phyloP scores from a whole-genome alignment of 2,888 invertebrate species.

The Drosophila borealis region DNA sequence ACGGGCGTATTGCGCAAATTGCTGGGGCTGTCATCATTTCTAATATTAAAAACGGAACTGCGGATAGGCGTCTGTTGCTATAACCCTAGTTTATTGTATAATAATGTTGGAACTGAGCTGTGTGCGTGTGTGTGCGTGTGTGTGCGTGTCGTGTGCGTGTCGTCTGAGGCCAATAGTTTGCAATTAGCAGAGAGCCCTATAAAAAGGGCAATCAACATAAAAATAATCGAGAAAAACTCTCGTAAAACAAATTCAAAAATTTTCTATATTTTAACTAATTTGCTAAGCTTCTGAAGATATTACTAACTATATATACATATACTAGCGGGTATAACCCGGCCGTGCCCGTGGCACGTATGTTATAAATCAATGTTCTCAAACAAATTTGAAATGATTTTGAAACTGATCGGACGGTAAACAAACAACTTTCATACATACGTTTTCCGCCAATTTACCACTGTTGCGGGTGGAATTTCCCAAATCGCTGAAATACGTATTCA shows the following conservation, averaged over 20 bases:
- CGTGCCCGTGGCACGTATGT: too few species aligned
- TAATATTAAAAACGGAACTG: conserved; percentile 60
- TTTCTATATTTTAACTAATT: conserved; percentile 13
- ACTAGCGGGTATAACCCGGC: too few species aligned
- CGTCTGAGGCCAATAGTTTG: conserved; percentile 70
- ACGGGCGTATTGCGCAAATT: conserved; percentile 43
- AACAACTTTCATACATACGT: too few species aligned
- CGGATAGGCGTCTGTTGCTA: conserved; percentile 52
- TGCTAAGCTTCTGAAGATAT: neutral
- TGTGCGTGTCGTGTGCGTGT: conserved; percentile 9
- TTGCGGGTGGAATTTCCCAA: too few species aligned
- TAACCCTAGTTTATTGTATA: conserved; percentile 75
- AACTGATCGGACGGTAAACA: too few species aligned
- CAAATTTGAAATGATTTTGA: too few species aligned
- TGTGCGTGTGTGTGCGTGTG: conserved; percentile 6
- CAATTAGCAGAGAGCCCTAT: conserved; percentile 65
- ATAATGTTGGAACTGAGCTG: conserved; percentile 50
- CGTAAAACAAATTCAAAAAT: conserved; percentile 7
- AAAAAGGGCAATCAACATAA: conserved; percentile 81
- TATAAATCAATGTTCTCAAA: too few species aligned
- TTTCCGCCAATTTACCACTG: too few species aligned
- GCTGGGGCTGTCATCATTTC: conserved; percentile 73
- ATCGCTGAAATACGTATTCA: too few species aligned
- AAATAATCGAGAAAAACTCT: conserved; percentile 67
- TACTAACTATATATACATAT: neutral